These are phyloP conservation scores for Siderastrea siderea DNA, from an alignment of 92 coral and sea anemone species.

Conservation along the genomic window DNA sequence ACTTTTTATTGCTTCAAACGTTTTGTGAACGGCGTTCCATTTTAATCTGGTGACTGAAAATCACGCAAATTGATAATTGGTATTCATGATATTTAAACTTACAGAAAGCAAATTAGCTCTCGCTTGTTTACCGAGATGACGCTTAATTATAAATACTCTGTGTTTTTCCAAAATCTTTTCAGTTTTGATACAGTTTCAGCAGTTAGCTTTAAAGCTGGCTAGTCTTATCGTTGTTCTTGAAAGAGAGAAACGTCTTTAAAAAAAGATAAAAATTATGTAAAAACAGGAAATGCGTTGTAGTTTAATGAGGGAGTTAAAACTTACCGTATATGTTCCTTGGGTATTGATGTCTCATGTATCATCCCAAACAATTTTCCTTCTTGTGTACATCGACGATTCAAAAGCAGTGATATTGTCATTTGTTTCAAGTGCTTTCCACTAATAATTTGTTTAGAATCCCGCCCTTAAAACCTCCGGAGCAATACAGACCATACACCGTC, in stretches of 20 bases:
- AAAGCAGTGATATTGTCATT: background rate
- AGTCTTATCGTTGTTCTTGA: background rate
- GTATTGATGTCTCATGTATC: background rate
- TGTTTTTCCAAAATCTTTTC: background rate
- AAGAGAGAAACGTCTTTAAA: too few relatives aligned
- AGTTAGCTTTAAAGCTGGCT: too few relatives aligned
- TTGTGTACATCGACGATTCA: background rate
- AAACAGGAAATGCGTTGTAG: background rate
- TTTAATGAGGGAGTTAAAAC: background rate
- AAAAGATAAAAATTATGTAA: background rate
- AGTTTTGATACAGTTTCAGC: background rate
- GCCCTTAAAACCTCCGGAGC: background rate
- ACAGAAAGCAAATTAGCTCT: background rate
- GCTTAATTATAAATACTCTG: background rate
- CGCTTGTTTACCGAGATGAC: background rate
- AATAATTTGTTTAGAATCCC: slow-evolving; percentile 14
- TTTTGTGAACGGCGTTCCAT: too few relatives aligned
- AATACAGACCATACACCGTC: background rate
- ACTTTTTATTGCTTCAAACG: too few relatives aligned
- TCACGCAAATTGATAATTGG: background rate
- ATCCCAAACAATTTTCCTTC: background rate
- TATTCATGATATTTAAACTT: background rate
- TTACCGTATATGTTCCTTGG: slow-evolving; percentile 6
- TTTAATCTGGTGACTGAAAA: too few relatives aligned
- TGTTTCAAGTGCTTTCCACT: slow-evolving; percentile 5